phyloP scores from a whole-genome alignment of 2,888 invertebrate species.

The Alloplasta piceator region DNA sequence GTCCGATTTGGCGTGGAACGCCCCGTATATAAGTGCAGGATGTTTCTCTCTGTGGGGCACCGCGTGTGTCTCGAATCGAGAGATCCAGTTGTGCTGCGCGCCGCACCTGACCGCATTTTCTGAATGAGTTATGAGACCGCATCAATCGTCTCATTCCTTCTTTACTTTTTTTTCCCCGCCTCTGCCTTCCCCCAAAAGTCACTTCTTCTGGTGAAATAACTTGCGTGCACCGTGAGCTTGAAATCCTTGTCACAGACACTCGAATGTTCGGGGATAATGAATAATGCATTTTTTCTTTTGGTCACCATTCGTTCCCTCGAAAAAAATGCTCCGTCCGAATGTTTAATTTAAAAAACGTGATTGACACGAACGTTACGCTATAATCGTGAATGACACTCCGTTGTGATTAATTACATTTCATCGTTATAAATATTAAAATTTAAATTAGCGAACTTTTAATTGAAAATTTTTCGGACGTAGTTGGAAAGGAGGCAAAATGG shows the following conservation, averaged over 20 bases:
- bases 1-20: no score
- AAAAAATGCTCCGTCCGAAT: no score
- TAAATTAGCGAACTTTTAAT: no score
- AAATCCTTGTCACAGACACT: constrained; percentile 40
- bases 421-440: no score
- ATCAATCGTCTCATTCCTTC: constrained; percentile 70
- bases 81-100: constrained; percentile 76
- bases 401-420: no score
- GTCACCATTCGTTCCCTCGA: not conserved
- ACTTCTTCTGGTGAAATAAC: constrained; percentile 1
- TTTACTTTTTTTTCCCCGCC: constrained; percentile 45
- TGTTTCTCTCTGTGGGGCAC: constrained; percentile 9
- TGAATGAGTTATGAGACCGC: constrained; percentile 76
- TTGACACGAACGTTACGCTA: no score
- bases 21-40: not conserved
- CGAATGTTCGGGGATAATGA: not conserved
- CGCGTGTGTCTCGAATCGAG: constrained; percentile 55
- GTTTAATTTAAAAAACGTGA: no score
- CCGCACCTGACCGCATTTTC: constrained; percentile 79
- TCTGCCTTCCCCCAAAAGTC: not conserved
- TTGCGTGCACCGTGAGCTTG: constrained; percentile 12
- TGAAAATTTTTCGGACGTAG: no score
- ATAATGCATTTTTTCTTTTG: not conserved
- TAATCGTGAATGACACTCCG: no score
- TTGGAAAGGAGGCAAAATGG: no score